Evolutionary conservation across 2,797 vertebrate genomes (phyloP).

Genomic region (Mormyrus proboscirostris): DNA sequence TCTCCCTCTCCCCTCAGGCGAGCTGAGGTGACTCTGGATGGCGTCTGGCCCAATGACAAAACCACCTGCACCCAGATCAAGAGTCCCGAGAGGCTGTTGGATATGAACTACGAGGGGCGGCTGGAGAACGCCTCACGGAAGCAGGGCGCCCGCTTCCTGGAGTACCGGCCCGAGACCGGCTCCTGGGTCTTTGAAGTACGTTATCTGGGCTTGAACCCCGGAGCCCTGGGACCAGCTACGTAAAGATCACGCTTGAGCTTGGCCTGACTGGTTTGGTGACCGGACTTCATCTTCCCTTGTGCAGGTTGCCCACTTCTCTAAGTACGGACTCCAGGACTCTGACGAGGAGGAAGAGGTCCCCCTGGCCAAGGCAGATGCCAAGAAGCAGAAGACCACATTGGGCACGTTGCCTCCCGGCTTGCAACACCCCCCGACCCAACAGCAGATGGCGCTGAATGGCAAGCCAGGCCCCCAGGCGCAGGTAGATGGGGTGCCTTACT

Average conservation of each 20-base stretch:
- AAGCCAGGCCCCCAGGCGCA: conserved; percentile 71
- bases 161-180: conserved; percentile 86
- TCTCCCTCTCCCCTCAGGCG: conserved; percentile 55
- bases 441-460: conserved; percentile 66
- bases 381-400: conserved; percentile 78
- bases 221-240: background rate
- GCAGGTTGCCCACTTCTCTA: conserved; percentile 92
- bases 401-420: conserved; percentile 56
- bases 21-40: conserved; percentile 88
- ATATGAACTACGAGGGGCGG: conserved; percentile 86
- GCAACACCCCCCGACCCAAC: conserved; percentile 41
- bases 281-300: background rate
- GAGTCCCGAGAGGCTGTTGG: conserved; percentile 76
- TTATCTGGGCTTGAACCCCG: background rate
- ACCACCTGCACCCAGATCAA: conserved; percentile 80
- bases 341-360: conserved; percentile 84
- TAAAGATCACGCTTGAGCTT: background rate
- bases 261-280: background rate
- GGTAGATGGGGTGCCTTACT: conserved; percentile 66
- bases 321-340: conserved; percentile 90
- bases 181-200: conserved; percentile 95
- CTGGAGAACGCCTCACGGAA: conserved; percentile 80
- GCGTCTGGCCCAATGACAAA: conserved; percentile 94
- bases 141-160: conserved; percentile 89
- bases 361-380: conserved; percentile 65